Evolutionary conservation across 2,888 invertebrate genomes (phyloP), one percentile per base, ranked within the genome.

Genomic region (Odontomyia ornata): DNA sequence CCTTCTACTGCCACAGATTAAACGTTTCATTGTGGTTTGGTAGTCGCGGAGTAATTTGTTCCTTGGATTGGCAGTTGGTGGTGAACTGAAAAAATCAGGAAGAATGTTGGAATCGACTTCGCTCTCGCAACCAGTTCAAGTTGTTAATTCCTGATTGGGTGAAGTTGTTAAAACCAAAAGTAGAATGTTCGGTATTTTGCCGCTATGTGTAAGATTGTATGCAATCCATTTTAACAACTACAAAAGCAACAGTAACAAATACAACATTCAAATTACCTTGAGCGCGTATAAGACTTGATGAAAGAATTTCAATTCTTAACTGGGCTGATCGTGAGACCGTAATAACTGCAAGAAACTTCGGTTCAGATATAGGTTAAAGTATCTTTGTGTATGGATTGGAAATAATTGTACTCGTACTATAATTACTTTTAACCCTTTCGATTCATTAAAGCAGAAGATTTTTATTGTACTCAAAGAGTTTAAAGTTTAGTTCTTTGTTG

Each of bases 191-290:
- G 71, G 71, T 52, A 72, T 72, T 65, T 72, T 52, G 71, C 71
- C 71, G 56, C 71, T 72, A 72, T 28, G 36, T 36, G 9, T 9
- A 36, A 36, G 9, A 36, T 36, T n/a, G n/a, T n/a, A n/a, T n/a
- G n/a, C n/a, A n/a, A n/a, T n/a, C n/a, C n/a, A n/a, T n/a, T n/a
- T n/a, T n/a, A n/a, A n/a, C n/a, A n/a, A n/a, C n/a, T n/a, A n/a
- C n/a, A n/a, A n/a, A n/a, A n/a, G n/a, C n/a, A 36, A 3, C 36
- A 36, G 9, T 9, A 36, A 36, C 9, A 36, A 36, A 65, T 18
- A 65, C 28, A 46, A 72, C 71, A 72, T 72, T 72, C 71, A 72
- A 72, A 72, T 72, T 56, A 56, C 71, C 71, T 72, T 72, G 71
- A 72, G 28, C 28, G 28, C 18, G 30, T 56, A 47, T 36, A 46